Percentiles rank a stretch among this genome's conserved stretches.
Evolutionary conservation across 2,888 invertebrate species (phyloP).

Genomic region (Cordylochernes scorpioides): DNA sequence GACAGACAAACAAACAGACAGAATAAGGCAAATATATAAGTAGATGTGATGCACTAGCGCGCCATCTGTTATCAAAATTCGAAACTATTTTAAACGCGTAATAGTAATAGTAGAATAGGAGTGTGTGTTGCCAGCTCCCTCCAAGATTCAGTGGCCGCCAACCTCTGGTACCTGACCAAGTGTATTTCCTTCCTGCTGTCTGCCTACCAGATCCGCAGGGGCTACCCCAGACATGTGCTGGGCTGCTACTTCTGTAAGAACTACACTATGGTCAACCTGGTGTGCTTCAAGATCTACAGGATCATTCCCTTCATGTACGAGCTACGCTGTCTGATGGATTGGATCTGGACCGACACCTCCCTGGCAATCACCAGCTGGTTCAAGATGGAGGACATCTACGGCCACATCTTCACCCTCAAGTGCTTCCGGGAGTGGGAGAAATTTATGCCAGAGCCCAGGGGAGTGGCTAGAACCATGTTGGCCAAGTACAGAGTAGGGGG

Average conservation of each 20-base stretch:
- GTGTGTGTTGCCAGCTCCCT: too few species aligned
- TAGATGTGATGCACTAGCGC: too few species aligned
- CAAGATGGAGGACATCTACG: constrained; percentile 97
- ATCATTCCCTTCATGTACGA: constrained; percentile 87
- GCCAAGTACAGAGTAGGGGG: constrained; percentile 80
- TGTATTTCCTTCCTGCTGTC: constrained; percentile 83
- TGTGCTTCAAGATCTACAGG: constrained; percentile 82
- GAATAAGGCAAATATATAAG: too few species aligned
- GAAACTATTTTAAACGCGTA: too few species aligned
- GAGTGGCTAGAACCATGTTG: constrained; percentile 45
- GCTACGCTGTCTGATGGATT: constrained; percentile 85
- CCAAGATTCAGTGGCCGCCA: constrained; percentile 45
- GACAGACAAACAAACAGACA: too few species aligned
- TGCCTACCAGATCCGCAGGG: constrained; percentile 89
- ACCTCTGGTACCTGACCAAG: constrained; percentile 90
- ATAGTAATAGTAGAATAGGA: too few species aligned
- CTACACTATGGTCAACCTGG: constrained; percentile 71
- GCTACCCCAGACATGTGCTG: constrained; percentile 84
- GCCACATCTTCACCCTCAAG: constrained; percentile 79
- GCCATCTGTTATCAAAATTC: too few species aligned
- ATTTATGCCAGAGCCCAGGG: constrained; percentile 74
- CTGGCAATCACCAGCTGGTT: constrained; percentile 96
- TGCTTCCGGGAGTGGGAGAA: constrained; percentile 57
- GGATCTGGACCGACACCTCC: constrained; percentile 98
- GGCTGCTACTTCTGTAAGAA: constrained; percentile 95